These are phyloP conservation scores for Anableps anableps DNA, from an alignment of 2,797 vertebrate species.

Conservation along the genomic window DNA sequence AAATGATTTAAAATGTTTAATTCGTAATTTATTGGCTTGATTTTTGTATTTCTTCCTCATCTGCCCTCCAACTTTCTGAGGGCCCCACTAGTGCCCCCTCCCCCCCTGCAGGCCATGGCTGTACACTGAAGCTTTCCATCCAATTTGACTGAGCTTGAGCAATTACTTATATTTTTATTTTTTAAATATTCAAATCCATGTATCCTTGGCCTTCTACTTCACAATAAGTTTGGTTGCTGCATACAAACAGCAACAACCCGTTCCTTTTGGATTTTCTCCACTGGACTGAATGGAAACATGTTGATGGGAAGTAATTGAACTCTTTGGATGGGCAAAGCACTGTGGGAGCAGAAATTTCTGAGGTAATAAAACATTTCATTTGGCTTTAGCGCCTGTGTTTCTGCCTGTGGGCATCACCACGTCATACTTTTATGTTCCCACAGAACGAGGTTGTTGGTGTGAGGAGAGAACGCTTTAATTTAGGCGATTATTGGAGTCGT, in stretches of 20 bases:
- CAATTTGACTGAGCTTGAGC: background rate
- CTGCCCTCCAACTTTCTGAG: too few species aligned
- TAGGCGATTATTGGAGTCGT: background rate
- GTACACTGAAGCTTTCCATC: background rate
- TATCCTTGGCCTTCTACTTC: background rate
- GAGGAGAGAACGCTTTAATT: background rate
- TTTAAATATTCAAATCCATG: background rate
- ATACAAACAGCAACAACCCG: background rate
- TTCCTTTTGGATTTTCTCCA: background rate
- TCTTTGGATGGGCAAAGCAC: background rate
- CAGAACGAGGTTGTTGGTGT: background rate
- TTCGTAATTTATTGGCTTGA: too few species aligned
- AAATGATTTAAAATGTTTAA: too few species aligned
- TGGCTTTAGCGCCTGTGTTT: background rate
- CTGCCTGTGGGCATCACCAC: slow-evolving; percentile 1
- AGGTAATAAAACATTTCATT: slow-evolving; percentile 14
- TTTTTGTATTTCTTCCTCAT: too few species aligned
- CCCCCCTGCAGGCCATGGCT: too few species aligned
- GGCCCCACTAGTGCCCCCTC: too few species aligned
- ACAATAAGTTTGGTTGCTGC: background rate
- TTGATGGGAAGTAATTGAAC: slow-evolving; percentile 19
- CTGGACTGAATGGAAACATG: slow-evolving; percentile 7
- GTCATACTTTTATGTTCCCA: background rate
- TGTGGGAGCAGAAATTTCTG: slow-evolving; percentile 7
- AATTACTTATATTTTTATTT: background rate